These are phyloP conservation scores for Monoplex corrugatus DNA, from an alignment of 2,888 invertebrate species.

Conservation along the genomic window DNA sequence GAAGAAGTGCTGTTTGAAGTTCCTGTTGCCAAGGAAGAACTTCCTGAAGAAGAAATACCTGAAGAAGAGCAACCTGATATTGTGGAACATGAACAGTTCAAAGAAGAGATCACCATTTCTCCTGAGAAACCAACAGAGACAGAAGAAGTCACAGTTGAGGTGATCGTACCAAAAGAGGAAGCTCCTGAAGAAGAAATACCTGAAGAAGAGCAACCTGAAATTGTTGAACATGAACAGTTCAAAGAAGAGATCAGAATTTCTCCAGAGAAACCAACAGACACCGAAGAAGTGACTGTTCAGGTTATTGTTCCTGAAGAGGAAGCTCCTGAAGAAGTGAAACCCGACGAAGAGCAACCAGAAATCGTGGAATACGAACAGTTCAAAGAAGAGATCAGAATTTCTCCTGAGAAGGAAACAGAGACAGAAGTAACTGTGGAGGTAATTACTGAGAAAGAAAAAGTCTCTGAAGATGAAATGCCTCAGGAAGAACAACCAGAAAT, in stretches of 20 bases:
- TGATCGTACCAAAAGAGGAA: too few species aligned
- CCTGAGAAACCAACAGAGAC: slow-evolving; percentile 12
- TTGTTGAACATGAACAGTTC: slow-evolving; percentile 40
- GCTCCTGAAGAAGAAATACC: background rate
- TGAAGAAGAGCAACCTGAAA: slow-evolving; percentile 48
- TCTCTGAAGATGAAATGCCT: slow-evolving; percentile 18
- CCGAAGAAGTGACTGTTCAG: background rate
- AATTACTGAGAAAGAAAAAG: background rate
- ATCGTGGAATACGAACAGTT: slow-evolving; percentile 26
- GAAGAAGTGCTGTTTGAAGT: background rate
- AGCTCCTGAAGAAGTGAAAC: background rate
- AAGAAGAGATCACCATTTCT: slow-evolving; percentile 38
- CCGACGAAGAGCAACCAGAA: background rate
- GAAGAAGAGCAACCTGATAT: background rate
- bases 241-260: slow-evolving; percentile 49
- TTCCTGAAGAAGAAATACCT: slow-evolving; percentile 15
- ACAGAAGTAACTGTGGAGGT: background rate
- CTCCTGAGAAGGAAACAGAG: slow-evolving; percentile 23
- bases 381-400: slow-evolving; percentile 45
- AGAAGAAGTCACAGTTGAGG: too few species aligned
- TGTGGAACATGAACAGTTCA: background rate
- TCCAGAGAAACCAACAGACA: slow-evolving; percentile 41
- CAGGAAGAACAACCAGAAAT: slow-evolving; percentile 45
- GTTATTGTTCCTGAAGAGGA: background rate
- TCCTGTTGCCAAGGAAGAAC: background rate